Conservation (phyloP, 2,888 invertebrate species). For the Petrolisthes cinctipes region DNA sequence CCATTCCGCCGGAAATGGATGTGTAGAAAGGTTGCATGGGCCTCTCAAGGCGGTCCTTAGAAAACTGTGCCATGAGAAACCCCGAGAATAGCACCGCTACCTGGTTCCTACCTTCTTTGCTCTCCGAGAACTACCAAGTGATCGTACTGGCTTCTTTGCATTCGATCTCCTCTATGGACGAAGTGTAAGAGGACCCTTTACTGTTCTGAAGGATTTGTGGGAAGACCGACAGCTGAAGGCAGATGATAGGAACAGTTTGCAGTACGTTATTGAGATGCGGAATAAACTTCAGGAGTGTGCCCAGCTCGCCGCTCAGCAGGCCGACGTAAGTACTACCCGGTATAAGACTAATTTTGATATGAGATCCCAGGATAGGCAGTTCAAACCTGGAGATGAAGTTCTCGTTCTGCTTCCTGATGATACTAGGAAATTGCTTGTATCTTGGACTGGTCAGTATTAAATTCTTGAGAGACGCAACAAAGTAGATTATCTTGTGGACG, state of each 20-base stretch:
- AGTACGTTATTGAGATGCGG: not conserved
- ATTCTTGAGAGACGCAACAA: slow-evolving; percentile 8
- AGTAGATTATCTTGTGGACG: not conserved
- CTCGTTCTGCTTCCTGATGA: not conserved
- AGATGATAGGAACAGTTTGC: not conserved
- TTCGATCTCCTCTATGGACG: not conserved
- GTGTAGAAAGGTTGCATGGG: too few species aligned
- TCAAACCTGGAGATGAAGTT: slow-evolving; percentile 14
- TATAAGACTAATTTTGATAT: slow-evolving; percentile 9
- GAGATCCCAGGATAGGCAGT: slow-evolving; percentile 13
- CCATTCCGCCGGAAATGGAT: too few species aligned
- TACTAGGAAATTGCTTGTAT: not conserved
- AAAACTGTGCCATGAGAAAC: slow-evolving; percentile 10
- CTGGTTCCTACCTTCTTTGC: slow-evolving; percentile 24
- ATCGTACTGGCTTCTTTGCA: slow-evolving; percentile 6
- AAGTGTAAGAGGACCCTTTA: not conserved
- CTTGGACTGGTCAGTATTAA: not conserved
- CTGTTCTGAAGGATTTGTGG: slow-evolving; percentile 12
- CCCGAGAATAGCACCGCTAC: slow-evolving; percentile 39
- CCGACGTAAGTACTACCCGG: slow-evolving; percentile 5
- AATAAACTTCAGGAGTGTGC: slow-evolving; percentile 11
- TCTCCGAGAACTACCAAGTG: slow-evolving; percentile 29
- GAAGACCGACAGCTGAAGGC: not conserved
- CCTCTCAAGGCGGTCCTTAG: too few species aligned
- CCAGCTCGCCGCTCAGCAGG: slow-evolving; percentile 3